Conservation (phyloP, 2,888 invertebrate species). For the Herminia tarsipennalis region DNA sequence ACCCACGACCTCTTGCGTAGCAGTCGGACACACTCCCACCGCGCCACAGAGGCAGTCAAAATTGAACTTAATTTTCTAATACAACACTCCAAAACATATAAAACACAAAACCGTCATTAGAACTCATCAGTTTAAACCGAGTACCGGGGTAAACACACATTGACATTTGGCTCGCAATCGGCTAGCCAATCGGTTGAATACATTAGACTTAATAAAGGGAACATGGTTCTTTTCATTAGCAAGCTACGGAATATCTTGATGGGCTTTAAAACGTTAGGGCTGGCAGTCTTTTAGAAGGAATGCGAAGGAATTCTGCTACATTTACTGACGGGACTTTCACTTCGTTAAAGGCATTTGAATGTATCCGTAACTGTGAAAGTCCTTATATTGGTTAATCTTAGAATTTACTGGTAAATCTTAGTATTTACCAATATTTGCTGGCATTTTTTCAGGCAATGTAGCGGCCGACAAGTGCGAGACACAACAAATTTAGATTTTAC, state of each 20-base stretch:
- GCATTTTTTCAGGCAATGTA: too few relatives aligned
- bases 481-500: too few relatives aligned
- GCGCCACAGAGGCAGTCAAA: too few relatives aligned
- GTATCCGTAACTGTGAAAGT: too few relatives aligned
- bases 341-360: neutral
- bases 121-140: constrained; percentile 39
- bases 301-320: neutral
- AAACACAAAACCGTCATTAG: constrained; percentile 19
- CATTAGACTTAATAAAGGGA: constrained; percentile 83
- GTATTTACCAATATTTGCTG: too few relatives aligned
- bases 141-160: constrained; percentile 47
- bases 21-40: too few relatives aligned
- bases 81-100: neutral
- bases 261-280: constrained; percentile 47
- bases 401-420: too few relatives aligned
- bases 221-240: constrained; percentile 81
- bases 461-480: too few relatives aligned
- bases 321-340: too few relatives aligned
- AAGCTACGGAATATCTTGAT: constrained; percentile 73
- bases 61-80: too few relatives aligned
- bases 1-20: too few relatives aligned
- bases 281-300: constrained; percentile 14
- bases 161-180: constrained; percentile 77
- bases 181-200: constrained; percentile 74
- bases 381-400: too few relatives aligned